Evolutionary conservation across 2,888 invertebrate genomes (phyloP).

Genomic region (Amblyteles armatorius): DNA sequence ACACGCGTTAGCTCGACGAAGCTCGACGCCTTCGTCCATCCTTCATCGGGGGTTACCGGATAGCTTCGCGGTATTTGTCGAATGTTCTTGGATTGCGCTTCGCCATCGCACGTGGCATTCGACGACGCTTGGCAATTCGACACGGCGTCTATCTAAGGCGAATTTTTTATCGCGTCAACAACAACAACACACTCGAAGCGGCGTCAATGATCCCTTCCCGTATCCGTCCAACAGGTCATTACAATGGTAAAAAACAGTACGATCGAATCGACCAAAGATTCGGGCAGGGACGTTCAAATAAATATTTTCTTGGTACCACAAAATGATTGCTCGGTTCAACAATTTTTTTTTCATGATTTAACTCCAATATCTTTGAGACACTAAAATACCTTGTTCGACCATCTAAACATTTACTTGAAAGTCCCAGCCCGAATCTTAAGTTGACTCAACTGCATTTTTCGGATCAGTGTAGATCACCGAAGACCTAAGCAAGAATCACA

Average conservation of each 20-base stretch:
- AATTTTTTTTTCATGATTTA: too few species aligned
- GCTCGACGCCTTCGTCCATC: neutral
- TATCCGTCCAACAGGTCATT: neutral
- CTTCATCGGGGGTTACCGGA: neutral
- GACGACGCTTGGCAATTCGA: neutral
- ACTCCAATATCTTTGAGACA: too few species aligned
- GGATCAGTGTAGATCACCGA: neutral
- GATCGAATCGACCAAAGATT: too few species aligned
- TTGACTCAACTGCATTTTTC: too few species aligned
- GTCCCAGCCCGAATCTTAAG: too few species aligned
- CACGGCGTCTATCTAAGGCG: neutral
- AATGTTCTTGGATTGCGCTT: neutral
- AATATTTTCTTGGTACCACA: too few species aligned
- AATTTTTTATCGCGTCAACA: neutral
- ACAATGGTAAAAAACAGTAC: too few species aligned
- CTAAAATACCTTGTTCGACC: too few species aligned
- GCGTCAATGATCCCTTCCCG: neutral
- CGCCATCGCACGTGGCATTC: neutral
- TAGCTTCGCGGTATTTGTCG: slow-evolving; percentile 7
- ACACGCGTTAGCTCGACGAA: neutral
- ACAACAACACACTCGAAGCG: neutral
- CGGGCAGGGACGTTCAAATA: too few species aligned
- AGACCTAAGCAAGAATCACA: neutral
- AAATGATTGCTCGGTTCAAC: too few species aligned
- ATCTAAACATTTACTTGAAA: too few species aligned